Base-by-base conservation (phyloP, 2,888 invertebrate species). In the Phaedon cochleariae region DNA sequence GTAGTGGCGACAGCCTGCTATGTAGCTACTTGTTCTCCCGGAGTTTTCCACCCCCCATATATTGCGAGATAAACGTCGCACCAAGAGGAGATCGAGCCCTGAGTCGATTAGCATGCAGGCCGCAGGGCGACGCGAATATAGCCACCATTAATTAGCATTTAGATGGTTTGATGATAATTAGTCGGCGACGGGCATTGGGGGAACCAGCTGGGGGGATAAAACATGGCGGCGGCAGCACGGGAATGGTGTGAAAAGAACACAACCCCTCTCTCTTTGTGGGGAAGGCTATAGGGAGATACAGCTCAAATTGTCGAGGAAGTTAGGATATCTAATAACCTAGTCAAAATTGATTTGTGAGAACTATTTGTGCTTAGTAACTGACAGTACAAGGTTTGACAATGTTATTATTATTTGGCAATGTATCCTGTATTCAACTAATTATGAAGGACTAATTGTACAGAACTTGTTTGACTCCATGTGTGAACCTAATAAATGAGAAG, bases 161-260 rank as follows among this genome's bases (percentile, higher is more conserved):
- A 85, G 85, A 85, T 85, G 83, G 84, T 81, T 82, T 84, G 84
- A 85, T 83, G 85, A 85, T 85, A 85, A 85, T 85, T 85, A 85
- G 83, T 79, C 80, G 79, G 77, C 77, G 78, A 76, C 75, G 76
- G 77, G 74, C 77, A 75, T 74, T 76, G 72, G 77, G 72, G 75
- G 73, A 75, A 80, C 79, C 82, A 82, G 83, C 81, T 82, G 80
- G 79, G 80, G 75, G 78, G 77, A 26, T 26, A 26, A 26, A 26
- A 26, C 26, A 79, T 80, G 80, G 80, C 80, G 78, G 74, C 52
- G 78, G 75, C 52, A 71, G 68, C 74, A 74, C 78, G 78, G 80
- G 80, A 82, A 82, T 81, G 81, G 82, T 82, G 82, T 82, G 83
- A 83, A 83, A 83, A 84, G 83, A 84, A 83, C 76, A 78, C 74